Evolutionary conservation across 2,888 invertebrate species (phyloP), one percentile per base, ranked within the genome.

Genomic region (Carpatolechia fugitivella): DNA sequence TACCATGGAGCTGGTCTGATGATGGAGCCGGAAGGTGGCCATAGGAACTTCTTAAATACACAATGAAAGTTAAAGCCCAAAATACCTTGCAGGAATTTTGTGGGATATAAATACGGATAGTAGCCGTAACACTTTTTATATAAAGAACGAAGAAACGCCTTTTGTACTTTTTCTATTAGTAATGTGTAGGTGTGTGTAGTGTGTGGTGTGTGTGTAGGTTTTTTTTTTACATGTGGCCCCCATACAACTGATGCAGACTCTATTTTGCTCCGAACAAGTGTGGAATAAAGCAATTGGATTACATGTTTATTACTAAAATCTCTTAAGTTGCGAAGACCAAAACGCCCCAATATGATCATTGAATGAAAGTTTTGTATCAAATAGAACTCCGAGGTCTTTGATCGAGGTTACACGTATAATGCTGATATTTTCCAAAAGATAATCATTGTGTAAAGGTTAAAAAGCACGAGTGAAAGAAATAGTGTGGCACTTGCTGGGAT

Each of bases 401-500:
- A 16, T 18, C 1, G 48, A 14, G 7, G 10, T 16, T 2, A 48
- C 30, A 14, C 48, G 48, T 3, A 11, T 52, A 36, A 16, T 18
- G 29, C 13, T 36, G 0, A 10, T 14, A 11, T 11, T 11, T 7
- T 11, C 46, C 1, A 57, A 16, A 10, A 48, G 14, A 44, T 57
- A 57, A 0, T 41, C 4, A 41, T 29, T 41, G 3, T 35, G 4
- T 5, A 52, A 11, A 2, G 49, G 35, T 3, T 18, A 24, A 10
- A 24, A 10, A 29, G 14, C 30, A 8, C 53, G 53, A 20, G 46
- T 20, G 48, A 35, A 55, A 8, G 35, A 46, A 20, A 59, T 46
- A n/a, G 52, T 11, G 8, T 16, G 38, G 18, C 60, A 58, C n/a
- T 58, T 60, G 4, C 11, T 20, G 1, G 33, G 8, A 41, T 60